Percentiles rank a stretch among this genome's conserved stretches.
phyloP scores from a whole-genome alignment of 2,797 vertebrate genomes.

The Argya squamiceps region DNA sequence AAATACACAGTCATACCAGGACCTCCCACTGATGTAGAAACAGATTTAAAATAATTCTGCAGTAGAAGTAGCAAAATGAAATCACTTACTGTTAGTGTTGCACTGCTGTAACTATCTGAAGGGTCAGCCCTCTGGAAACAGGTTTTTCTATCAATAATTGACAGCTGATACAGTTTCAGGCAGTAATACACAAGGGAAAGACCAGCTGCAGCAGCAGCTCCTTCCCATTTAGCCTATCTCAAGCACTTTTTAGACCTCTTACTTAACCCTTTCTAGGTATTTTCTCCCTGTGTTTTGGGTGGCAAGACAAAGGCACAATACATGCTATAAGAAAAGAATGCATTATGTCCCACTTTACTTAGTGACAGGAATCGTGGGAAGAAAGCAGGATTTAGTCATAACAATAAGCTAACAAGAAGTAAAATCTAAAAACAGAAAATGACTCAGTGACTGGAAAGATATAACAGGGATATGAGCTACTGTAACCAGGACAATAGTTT shows the following conservation, averaged over 20 bases:
- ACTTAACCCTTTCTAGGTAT: constrained; percentile 22
- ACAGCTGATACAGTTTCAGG: background rate
- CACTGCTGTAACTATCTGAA: background rate
- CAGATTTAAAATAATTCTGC: constrained; percentile 20
- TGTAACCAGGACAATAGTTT: background rate
- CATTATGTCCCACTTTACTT: background rate
- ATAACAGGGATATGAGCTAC: background rate
- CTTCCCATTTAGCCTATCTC: background rate
- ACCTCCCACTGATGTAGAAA: background rate
- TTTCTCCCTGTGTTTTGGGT: background rate
- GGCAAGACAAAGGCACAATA: background rate
- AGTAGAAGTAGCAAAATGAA: background rate
- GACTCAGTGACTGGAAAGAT: constrained; percentile 14
- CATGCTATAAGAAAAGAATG: background rate
- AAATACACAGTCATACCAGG: background rate
- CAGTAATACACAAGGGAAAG: background rate
- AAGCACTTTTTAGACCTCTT: background rate
- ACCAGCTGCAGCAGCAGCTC: background rate
- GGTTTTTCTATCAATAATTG: constrained; percentile 23
- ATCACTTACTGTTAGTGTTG: background rate
- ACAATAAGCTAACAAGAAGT: constrained; percentile 35
- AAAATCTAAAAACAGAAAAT: constrained; percentile 48
- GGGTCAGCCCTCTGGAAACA: background rate
- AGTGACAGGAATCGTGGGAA: background rate
- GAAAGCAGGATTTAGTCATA: constrained; percentile 45